Base-by-base conservation (phyloP, 2,113 vertebrate genomes). In the Glareola pratincola region DNA sequence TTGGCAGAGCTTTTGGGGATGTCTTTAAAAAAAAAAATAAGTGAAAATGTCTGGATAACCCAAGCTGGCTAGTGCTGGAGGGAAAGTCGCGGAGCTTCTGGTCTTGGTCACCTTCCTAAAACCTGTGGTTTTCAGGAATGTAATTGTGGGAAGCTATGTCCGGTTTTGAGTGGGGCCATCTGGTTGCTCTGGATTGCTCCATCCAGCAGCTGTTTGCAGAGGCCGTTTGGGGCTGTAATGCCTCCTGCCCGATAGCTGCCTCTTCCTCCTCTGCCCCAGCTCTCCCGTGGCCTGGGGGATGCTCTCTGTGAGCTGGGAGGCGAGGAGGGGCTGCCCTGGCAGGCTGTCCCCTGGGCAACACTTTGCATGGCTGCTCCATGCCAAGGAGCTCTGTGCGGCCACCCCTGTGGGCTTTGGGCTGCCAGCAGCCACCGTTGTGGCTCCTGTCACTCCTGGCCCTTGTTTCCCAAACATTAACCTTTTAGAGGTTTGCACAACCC, bases 401-500 rank as follows among this genome's bases (percentile, higher is more conserved):
- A 32, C 8, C 41, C 37, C 63, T 3, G n/a, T 0, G 3, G 36
- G 34, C 20, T 34, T 7, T 32, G 47, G 39, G 56, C 39, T 54
- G 29, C 39, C 15, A 6, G 45, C 0, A 1, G 26, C 62, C 21
- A 4, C 39, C 0, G 0, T 2, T 5, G 18, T 10, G 36, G 4
- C 10, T 85, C 41, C 16, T 10, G 1, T 48, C 3, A 0, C 26
- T 67, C 22, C 50, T 24, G 37, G 34, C 5, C 12, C 29, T 39
- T 8, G 32, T 47, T 86, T 76, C 56, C 30, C 29, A 34, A 41
- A 36, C 2, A 1, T 12, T n/a, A 14, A 18, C 3, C 1, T 48
- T 63, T 23, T 11, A 32, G 50, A 64, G 12, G 6, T 59, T 81
- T 76, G 37, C 41, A 14, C 27, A 3, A 8, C 18, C 16, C 2